Percentiles rank a stretch among this genome's conserved stretches.
Evolutionary conservation across 2,888 invertebrate species (phyloP).

Genomic region (Liposcelis brunnea): DNA sequence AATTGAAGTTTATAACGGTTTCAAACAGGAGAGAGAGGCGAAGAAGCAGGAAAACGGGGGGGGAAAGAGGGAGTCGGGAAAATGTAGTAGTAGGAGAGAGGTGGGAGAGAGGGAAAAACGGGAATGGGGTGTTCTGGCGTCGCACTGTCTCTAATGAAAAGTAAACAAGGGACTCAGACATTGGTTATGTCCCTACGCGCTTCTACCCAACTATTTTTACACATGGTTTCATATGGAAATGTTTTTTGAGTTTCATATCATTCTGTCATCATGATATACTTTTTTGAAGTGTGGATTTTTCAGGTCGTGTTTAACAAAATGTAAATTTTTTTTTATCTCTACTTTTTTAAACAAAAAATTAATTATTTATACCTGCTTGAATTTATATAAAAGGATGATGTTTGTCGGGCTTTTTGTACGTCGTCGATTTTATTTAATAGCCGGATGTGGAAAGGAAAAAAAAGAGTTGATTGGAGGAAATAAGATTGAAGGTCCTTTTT

Average conservation of each 20-base stretch:
- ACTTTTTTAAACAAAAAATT: too few species aligned
- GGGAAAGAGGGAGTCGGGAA: not conserved
- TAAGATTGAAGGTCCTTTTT: too few species aligned
- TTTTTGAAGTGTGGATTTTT: too few species aligned
- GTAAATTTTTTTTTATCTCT: too few species aligned
- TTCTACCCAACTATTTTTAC: slow-evolving; percentile 1
- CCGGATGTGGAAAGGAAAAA: too few species aligned
- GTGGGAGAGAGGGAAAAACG: not conserved
- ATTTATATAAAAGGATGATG: too few species aligned
- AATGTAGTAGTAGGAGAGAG: not conserved
- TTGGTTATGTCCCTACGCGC: not conserved
- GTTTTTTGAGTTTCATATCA: not conserved
- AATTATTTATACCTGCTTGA: too few species aligned
- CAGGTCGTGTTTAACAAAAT: too few species aligned
- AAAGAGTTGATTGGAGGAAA: too few species aligned
- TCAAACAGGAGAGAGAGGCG: not conserved
- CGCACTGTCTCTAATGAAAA: slow-evolving; percentile 1
- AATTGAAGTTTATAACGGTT: slow-evolving; percentile 6
- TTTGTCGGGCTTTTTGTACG: too few species aligned
- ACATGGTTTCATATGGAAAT: not conserved
- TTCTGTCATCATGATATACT: not conserved
- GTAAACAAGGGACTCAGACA: slow-evolving; percentile 3
- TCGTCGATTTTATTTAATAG: too few species aligned
- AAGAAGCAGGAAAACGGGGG: not conserved
- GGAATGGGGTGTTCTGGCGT: too few species aligned